Evolutionary conservation across 2,888 invertebrate species (phyloP), one percentile per base, ranked within the genome.

Genomic region (Drosophila kanekoi): DNA sequence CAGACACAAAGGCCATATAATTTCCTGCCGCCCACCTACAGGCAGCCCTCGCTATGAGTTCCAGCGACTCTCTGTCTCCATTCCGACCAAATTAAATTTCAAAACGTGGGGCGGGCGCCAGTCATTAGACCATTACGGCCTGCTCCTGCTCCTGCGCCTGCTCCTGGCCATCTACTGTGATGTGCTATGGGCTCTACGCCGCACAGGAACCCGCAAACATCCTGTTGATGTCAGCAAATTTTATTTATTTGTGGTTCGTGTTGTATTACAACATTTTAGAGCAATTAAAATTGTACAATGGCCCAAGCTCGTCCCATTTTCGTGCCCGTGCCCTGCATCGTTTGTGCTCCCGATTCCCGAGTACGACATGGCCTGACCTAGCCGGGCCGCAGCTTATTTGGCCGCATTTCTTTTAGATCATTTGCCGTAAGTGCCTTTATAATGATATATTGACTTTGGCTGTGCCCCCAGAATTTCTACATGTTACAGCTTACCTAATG

Each of bases 171-270:
- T 33, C 47, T 28, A 28, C 45, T 49, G 23, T 38, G 44, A 35
- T 48, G 47, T 41, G 35, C 43, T 41, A 44, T 33, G 40, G 43
- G 37, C 32, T 43, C 35, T 18, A 64, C 38, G 44, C 51, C 47
- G 63, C 66, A 62, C 77, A 73, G 84, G 84, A 84, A 79, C 83
- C 82, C 81, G 54, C 83, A 87, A 83, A 79, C 84, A 84, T 87
- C 87, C 87, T 84, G 77, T 85, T 85, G 75, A 87, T 81, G 84
- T 85, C 84, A 85, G 84, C 84, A 87, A 84, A 84, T 85, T 84
- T 84, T 84, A 81, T 87, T 81, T 83, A 83, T 83, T 84, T 83
- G 86, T 80, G 82, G 86, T 86, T 86, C 82, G 86, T 82, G 82
- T 82, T 82, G 77, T 85, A 82, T 82, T 82, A 82, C 86, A 82